Percentiles rank a stretch among this genome's conserved stretches.
phyloP scores from a whole-genome alignment of 2,888 invertebrate species.

The Ichneumoninae sp. region DNA sequence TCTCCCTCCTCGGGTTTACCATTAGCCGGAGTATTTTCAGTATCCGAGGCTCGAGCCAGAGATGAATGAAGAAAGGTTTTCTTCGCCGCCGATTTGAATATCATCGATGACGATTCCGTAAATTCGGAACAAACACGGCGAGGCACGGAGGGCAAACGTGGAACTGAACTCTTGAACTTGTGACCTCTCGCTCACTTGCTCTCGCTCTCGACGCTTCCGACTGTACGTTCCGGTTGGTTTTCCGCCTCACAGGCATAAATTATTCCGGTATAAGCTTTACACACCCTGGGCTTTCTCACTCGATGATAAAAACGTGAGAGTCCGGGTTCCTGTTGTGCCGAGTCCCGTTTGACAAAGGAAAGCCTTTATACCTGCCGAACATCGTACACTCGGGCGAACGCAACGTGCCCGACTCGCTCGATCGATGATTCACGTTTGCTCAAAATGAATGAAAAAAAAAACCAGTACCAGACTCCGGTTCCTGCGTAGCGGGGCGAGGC shows the following conservation, averaged over 20 bases:
- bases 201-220: constrained; percentile 55
- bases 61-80: constrained; percentile 10
- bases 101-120: constrained; percentile 56
- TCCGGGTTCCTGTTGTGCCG: neutral
- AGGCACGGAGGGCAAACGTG: constrained; percentile 42
- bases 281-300: constrained; percentile 12
- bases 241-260: constrained; percentile 66
- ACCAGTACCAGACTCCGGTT: neutral
- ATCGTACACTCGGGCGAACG: neutral
- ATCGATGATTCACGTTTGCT: neutral
- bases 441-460: no score
- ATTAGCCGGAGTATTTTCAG: constrained; percentile 6
- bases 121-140: constrained; percentile 46
- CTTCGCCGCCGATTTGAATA: constrained; percentile 44
- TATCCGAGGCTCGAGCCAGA: neutral
- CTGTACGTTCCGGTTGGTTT: constrained; percentile 54
- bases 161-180: constrained; percentile 78
- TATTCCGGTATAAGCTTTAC: constrained; percentile 66
- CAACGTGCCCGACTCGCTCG: neutral
- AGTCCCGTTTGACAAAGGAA: constrained; percentile 19
- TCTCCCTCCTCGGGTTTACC: neutral
- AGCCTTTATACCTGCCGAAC: constrained; percentile 6
- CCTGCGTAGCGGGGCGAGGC: neutral
- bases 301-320: constrained; percentile 28
- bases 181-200: constrained; percentile 72